Evolutionary conservation across 2,113 vertebrate genomes (phyloP).

Genomic region (Elanus axillaris): DNA sequence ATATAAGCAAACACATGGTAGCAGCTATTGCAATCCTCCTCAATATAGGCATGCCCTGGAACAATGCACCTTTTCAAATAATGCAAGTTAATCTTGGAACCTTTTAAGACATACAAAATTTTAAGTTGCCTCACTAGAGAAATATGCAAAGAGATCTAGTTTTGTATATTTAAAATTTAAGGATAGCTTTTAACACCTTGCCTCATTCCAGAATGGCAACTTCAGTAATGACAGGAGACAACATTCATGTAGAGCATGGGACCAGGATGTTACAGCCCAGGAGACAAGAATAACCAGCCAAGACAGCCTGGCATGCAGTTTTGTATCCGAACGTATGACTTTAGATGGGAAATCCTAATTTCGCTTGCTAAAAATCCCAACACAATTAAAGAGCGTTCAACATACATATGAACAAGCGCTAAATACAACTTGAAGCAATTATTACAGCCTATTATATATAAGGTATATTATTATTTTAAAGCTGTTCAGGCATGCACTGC

Average conservation of each 20-base stretch:
- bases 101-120: not conserved
- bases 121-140: not conserved
- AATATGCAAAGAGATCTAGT: not conserved
- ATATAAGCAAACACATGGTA: not conserved
- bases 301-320: not conserved
- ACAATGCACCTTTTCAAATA: not conserved
- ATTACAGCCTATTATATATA: not conserved
- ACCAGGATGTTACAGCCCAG: not conserved
- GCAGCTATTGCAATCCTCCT: not conserved
- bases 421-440: not conserved
- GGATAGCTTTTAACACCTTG: not conserved
- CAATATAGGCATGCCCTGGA: not conserved
- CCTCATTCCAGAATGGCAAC: not conserved
- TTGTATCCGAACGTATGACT: not conserved
- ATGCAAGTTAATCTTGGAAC: not conserved
- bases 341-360: not conserved
- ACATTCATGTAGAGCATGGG: not conserved
- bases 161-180: not conserved
- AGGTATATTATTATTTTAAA: not conserved
- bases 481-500: not conserved
- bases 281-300: not conserved
- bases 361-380: not conserved
- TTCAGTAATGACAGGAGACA: not conserved
- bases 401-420: not conserved
- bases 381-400: not conserved